phyloP scores from a whole-genome alignment of 2,888 invertebrate species.

The Mythimna albipuncta region DNA sequence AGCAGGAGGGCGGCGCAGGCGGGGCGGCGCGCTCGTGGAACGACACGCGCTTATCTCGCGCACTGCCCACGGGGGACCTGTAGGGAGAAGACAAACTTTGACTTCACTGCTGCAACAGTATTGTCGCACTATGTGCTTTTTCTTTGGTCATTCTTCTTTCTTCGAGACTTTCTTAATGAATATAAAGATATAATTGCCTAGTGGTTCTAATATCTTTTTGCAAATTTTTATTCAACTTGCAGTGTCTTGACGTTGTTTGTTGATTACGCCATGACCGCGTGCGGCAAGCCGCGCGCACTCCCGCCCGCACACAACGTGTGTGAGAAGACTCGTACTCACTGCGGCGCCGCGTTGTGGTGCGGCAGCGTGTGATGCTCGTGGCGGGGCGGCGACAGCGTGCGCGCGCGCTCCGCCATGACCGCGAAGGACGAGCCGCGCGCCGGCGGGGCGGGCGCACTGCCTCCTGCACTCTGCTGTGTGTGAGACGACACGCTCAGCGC shows the following conservation, averaged over 20 bases:
- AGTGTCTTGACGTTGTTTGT: no score
- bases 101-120: not conserved
- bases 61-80: constrained; percentile 78
- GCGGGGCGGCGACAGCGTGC: constrained; percentile 76
- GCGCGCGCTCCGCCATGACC: constrained; percentile 93
- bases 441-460: constrained; percentile 93
- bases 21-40: constrained; percentile 92
- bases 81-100: rapidly evolving
- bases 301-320: not conserved
- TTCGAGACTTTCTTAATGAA: no score
- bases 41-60: constrained; percentile 93
- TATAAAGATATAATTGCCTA: no score
- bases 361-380: constrained; percentile 43
- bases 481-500: constrained; percentile 58
- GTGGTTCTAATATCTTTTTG: no score
- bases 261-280: constrained; percentile 92
- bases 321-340: constrained; percentile 64
- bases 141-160: no score
- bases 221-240: no score
- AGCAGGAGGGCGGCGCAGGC: constrained; percentile 54
- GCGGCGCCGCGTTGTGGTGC: constrained; percentile 73
- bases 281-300: not conserved
- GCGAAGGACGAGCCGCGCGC: constrained; percentile 97
- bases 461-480: constrained; percentile 19
- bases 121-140: no score